phyloP scores from a whole-genome alignment of 2,888 invertebrate species.

The Lasioglossum vierecki region DNA sequence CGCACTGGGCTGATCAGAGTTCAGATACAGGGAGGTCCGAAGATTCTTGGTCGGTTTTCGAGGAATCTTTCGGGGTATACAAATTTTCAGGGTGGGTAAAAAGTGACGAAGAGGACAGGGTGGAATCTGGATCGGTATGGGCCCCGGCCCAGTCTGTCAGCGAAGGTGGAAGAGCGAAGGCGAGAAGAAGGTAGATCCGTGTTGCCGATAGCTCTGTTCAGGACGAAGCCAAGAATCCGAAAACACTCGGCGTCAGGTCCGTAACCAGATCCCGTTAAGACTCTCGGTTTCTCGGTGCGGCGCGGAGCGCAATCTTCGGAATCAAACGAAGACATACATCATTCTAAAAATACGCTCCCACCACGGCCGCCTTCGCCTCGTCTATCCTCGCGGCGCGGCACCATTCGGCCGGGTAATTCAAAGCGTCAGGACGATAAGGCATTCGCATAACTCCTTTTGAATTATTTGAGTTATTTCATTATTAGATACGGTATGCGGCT shows the following conservation, averaged over 20 bases:
- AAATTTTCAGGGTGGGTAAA: conserved; percentile 1
- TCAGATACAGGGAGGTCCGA: not conserved
- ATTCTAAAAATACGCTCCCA: conserved; percentile 80
- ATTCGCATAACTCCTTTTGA: conserved; percentile 81
- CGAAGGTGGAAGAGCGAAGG: conserved; percentile 54
- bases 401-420: conserved; percentile 73
- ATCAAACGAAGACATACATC: conserved; percentile 81
- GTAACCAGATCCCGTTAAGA: conserved; percentile 79
- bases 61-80: conserved; percentile 12
- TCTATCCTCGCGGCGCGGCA: conserved; percentile 51
- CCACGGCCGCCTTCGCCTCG: conserved; percentile 56
- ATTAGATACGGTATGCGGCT: conserved; percentile 81
- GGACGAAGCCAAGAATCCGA: conserved; percentile 68
- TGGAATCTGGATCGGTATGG: conserved; percentile 61
- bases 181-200: conserved; percentile 62
- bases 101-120: conserved; percentile 15
- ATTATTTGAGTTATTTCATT: conserved; percentile 83
- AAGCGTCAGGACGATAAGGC: conserved; percentile 80
- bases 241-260: conserved; percentile 68
- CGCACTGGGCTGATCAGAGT: not conserved
- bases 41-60: not conserved
- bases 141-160: conserved; percentile 46
- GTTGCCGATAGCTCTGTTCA: conserved; percentile 64
- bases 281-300: conserved; percentile 52
- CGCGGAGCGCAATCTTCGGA: conserved; percentile 77